phyloP scores from a whole-genome alignment of 2,888 invertebrate species.

The Drosophila vallismaia region DNA sequence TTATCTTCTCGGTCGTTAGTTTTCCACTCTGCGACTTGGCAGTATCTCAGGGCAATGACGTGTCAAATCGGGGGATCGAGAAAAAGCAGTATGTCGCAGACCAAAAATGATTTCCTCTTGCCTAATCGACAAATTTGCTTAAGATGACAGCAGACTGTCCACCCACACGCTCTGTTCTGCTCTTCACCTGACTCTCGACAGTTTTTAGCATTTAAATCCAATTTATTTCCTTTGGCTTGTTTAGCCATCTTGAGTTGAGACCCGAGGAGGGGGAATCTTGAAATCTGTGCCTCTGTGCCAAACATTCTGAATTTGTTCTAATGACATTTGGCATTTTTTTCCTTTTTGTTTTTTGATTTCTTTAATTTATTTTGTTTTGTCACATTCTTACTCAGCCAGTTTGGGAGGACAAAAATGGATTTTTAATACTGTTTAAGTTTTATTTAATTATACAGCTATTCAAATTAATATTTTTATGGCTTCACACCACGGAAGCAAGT shows the following conservation, averaged over 20 bases:
- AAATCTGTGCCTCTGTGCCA: slow-evolving; percentile 70
- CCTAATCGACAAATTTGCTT: slow-evolving; percentile 61
- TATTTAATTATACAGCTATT: slow-evolving; percentile 67
- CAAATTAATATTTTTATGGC: slow-evolving; percentile 54
- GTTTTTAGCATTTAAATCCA: slow-evolving; percentile 58
- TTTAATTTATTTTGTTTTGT: not conserved
- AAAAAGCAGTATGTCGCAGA: slow-evolving; percentile 24
- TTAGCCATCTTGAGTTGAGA: slow-evolving; percentile 1
- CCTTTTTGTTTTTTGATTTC: not conserved
- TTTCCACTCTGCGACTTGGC: slow-evolving; percentile 9
- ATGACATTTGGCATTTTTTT: slow-evolving; percentile 56
- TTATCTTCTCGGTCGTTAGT: slow-evolving; percentile 21
- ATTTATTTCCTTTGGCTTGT: slow-evolving; percentile 59
- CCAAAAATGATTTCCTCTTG: slow-evolving; percentile 59
- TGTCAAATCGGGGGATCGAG: slow-evolving; percentile 27
- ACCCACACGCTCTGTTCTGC: slow-evolving; percentile 53
- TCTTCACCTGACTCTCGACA: slow-evolving; percentile 42
- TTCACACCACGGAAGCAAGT: slow-evolving; percentile 70
- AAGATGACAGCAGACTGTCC: slow-evolving; percentile 68
- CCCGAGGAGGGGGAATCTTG: slow-evolving; percentile 13
- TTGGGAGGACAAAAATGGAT: slow-evolving; percentile 36
- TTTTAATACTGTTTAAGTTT: slow-evolving; percentile 40
- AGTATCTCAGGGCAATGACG: slow-evolving; percentile 16
- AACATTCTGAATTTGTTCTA: slow-evolving; percentile 67
- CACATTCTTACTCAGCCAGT: slow-evolving; percentile 12